Conservation (phyloP, 2,888 invertebrate genomes). For the Lordiphosa fenestrarum region DNA sequence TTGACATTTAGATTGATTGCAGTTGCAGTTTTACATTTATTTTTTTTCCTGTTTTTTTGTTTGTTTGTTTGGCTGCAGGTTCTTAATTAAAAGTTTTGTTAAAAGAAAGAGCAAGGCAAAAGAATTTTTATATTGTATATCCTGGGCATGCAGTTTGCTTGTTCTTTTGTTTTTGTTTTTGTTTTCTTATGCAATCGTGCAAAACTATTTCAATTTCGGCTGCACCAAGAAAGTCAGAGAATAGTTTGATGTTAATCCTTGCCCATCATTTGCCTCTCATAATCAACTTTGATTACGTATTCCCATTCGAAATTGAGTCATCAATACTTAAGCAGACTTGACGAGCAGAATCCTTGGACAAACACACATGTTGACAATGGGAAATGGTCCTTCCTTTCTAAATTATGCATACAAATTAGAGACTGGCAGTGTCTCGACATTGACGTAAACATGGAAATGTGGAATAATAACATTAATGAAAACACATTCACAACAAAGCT, state of each 20-base stretch:
- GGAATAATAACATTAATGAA: slow-evolving; percentile 73
- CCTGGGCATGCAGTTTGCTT: slow-evolving; percentile 37
- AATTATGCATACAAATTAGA: slow-evolving; percentile 74
- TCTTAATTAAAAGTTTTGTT: slow-evolving; percentile 65
- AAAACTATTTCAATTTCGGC: slow-evolving; percentile 62
- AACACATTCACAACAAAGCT: slow-evolving; percentile 60
- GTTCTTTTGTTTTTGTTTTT: slow-evolving; percentile 23
- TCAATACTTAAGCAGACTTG: slow-evolving; percentile 25
- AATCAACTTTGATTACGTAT: slow-evolving; percentile 6
- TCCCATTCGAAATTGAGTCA: slow-evolving; percentile 6
- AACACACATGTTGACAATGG: slow-evolving; percentile 40
- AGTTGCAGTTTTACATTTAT: slow-evolving; percentile 40
- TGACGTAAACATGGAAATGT: slow-evolving; percentile 70
- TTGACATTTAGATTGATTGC: slow-evolving; percentile 71
- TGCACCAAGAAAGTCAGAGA: slow-evolving; percentile 18
- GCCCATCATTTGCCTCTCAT: neutral
- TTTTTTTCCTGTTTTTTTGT: slow-evolving; percentile 4
- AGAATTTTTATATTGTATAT: slow-evolving; percentile 8
- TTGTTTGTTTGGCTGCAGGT: slow-evolving; percentile 26
- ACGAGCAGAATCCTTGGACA: slow-evolving; percentile 25
- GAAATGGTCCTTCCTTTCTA: slow-evolving; percentile 29
- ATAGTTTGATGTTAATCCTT: neutral
- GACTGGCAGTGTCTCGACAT: slow-evolving; percentile 42
- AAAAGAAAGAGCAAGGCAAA: slow-evolving; percentile 12
- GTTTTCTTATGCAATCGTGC: slow-evolving; percentile 40